Evolutionary conservation across 2,113 vertebrate species (phyloP).

Genomic region (Crypturellus undulatus): DNA sequence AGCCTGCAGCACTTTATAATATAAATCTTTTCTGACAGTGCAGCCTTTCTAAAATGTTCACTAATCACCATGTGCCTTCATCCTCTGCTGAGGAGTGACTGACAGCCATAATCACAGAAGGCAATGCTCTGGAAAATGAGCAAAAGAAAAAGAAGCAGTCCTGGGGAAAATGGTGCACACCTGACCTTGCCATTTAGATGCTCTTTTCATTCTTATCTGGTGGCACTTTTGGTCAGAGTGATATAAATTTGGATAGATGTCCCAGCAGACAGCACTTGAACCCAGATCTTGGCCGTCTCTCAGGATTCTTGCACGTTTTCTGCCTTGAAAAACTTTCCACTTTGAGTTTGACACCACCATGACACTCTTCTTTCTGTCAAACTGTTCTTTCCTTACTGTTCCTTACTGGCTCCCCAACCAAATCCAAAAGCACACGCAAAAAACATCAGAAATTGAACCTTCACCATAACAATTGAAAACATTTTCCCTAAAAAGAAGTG

Average conservation of each 20-base stretch:
- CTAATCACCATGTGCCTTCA: not conserved
- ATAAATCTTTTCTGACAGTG: not conserved
- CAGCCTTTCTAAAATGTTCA: not conserved
- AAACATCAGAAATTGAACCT: not conserved
- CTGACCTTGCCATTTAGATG: not conserved
- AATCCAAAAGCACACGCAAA: not conserved
- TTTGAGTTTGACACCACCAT: not conserved
- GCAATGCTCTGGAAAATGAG: not conserved
- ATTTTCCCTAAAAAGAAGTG: not conserved
- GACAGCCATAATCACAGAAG: not conserved
- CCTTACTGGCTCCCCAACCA: not conserved
- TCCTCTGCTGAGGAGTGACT: not conserved
- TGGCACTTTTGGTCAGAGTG: not conserved
- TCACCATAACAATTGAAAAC: not conserved
- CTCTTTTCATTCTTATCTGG: not conserved
- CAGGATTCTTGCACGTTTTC: not conserved
- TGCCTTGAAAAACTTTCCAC: not conserved
- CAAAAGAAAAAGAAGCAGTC: not conserved
- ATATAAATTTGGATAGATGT: not conserved
- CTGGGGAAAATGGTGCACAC: not conserved
- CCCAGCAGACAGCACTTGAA: not conserved
- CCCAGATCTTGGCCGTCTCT: not conserved
- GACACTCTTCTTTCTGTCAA: not conserved
- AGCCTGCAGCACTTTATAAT: not conserved
- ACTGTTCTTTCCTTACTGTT: not conserved